Base-by-base conservation (phyloP, 2,113 vertebrate species). In the Chionomys nivalis region DNA sequence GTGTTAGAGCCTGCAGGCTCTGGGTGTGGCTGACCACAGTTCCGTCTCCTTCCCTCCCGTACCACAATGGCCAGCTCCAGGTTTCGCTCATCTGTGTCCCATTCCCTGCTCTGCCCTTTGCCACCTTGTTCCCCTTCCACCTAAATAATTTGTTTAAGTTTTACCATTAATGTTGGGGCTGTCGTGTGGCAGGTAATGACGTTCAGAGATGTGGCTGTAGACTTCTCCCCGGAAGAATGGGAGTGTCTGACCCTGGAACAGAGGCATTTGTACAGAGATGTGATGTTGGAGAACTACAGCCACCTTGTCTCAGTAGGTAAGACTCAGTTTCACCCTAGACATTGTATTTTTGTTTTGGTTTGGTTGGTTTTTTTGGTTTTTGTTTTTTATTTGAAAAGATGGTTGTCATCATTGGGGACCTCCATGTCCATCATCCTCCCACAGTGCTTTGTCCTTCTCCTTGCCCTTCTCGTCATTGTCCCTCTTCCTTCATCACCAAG, bases 181-280 rank as follows among this genome's bases (percentile, higher is more conserved):
- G 49, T 94, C 21, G 2, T 65, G 65, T 26, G 95, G 58, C 66
- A 72, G 49, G 12, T 94, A 61, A 44, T 89, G 73, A 77, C 87
- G 11, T 90, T 97, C 66, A 82, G 78, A 26, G 94, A 95, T 26
- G 89, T 94, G 61, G 79, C 91, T 23, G 0, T 94, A 47, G 79
- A 95, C 19, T 92, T 95, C n/a, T 96, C 92, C 49, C 49, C 52
- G 4, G 95, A 96, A 44, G 96, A 96, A 26, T 96, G 96, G 79
- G 91, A 72, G 5, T 92, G 19, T 61, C 89, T 90, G 5, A 47
- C 19, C 52, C 58, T 23, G 26, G 79, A 86, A 19, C 58, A 94
- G 58, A 90, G 44, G 44, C 44, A 42, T 21, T 47, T 94, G 1
- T 96, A 95, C 52, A 58, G 49, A 90, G 86, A 76, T 5, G 91